Conservation (phyloP, 2,888 invertebrate species). For the Sturmia bella region DNA sequence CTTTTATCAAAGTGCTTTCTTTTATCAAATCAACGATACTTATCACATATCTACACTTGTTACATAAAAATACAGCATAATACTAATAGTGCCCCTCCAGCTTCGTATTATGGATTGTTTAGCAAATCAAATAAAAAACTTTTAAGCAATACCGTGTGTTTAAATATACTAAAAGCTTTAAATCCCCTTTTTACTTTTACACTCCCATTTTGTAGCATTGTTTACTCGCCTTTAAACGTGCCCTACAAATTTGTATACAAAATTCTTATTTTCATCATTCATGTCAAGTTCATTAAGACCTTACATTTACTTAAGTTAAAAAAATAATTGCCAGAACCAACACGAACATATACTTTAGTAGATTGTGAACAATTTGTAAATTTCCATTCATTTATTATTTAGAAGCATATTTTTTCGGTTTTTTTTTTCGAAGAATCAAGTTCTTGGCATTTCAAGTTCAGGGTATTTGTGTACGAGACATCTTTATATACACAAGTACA, state of each 20-base stretch:
- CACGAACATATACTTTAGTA: background rate
- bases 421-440: constrained; percentile 21
- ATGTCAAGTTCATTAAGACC: background rate
- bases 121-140: no score
- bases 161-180: no score
- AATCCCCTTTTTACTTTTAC: no score
- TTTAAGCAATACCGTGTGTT: no score
- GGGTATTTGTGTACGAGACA: constrained; percentile 37
- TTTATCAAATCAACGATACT: no score
- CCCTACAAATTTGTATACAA: background rate
- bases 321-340: background rate
- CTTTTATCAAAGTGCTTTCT: no score
- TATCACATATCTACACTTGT: no score
- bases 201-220: no score
- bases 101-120: no score
- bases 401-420: constrained; percentile 34
- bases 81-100: no score
- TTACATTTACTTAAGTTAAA: background rate
- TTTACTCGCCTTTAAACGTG: background rate
- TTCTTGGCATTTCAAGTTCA: constrained; percentile 66
- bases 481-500: background rate
- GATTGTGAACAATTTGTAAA: background rate
- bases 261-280: background rate
- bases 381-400: constrained; percentile 15
- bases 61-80: no score